Percentiles rank a stretch among this genome's conserved stretches.
These are phyloP conservation scores for Echinops telfairi DNA, from an alignment of 2,113 vertebrate species.

Conservation along the genomic window DNA sequence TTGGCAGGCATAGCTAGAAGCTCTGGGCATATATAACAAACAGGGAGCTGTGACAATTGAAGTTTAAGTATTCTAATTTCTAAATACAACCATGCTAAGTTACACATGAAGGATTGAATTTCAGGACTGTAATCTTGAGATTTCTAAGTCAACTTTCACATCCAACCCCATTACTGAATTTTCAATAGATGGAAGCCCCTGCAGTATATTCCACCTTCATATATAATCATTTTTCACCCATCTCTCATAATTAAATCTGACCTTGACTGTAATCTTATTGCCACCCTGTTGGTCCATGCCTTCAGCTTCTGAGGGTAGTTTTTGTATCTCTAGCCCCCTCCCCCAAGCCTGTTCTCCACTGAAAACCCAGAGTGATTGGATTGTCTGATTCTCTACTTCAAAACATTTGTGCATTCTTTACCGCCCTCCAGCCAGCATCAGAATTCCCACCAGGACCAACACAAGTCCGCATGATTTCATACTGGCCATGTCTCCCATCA, in stretches of 20 bases:
- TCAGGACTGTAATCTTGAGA: constrained; percentile 12
- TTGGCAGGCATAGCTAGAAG: neutral
- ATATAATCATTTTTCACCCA: neutral
- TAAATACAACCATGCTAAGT: constrained; percentile 29
- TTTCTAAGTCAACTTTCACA: constrained; percentile 33
- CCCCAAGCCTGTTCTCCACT: neutral
- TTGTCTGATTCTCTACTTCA: neutral
- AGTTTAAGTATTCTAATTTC: constrained; percentile 55
- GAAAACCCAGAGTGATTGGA: neutral
- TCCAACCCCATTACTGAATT: neutral
- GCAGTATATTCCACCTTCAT: neutral
- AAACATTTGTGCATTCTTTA: neutral
- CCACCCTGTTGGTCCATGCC: neutral
- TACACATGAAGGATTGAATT: constrained; percentile 28
- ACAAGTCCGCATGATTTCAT: neutral
- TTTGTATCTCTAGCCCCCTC: neutral
- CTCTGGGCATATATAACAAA: neutral
- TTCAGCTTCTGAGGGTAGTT: neutral
- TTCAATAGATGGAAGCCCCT: neutral
- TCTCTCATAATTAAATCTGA: neutral
- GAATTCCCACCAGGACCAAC: neutral
- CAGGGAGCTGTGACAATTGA: constrained; percentile 16
- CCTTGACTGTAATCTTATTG: no score
- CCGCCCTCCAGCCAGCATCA: neutral
- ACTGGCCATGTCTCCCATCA: neutral